Evolutionary conservation across 35 echinoderm and acorn worm species (phyloP).

Genomic region (Anneissia japonica): DNA sequence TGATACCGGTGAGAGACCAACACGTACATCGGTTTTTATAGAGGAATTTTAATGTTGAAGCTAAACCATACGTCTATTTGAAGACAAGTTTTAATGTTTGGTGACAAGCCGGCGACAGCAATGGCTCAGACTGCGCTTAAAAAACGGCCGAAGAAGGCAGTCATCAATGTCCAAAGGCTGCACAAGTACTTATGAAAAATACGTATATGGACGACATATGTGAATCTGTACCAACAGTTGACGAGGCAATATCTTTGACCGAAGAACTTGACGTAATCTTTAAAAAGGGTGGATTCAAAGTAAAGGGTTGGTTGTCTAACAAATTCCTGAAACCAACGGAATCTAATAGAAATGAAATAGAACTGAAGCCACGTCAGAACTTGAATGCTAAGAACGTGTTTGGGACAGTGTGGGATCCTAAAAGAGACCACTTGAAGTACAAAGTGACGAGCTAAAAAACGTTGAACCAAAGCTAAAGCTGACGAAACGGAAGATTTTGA

Average conservation of each 20-base stretch:
- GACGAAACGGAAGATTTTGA: slow-evolving; percentile 53
- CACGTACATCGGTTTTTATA: slow-evolving; percentile 2
- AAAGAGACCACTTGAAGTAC: neutral
- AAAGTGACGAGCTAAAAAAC: neutral
- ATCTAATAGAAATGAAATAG: neutral
- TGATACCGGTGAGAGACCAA: neutral
- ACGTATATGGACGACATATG: slow-evolving; percentile 46
- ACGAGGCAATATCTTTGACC: neutral
- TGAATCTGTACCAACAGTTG: slow-evolving; percentile 2
- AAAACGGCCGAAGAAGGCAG: slow-evolving; percentile 17
- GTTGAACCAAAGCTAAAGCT: neutral
- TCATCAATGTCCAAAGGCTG: neutral
- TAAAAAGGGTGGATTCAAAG: slow-evolving; percentile 20
- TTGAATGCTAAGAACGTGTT: neutral
- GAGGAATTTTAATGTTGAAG: neutral
- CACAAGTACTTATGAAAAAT: neutral
- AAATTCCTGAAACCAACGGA: neutral
- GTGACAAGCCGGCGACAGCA: slow-evolving; percentile 21
- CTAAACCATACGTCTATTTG: neutral
- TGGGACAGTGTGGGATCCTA: neutral
- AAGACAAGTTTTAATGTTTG: slow-evolving; percentile 30
- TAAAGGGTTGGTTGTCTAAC: neutral
- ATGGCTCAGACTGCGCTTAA: slow-evolving; percentile 32
- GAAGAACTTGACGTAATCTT: slow-evolving; percentile 4
- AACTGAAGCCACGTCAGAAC: neutral